These are phyloP conservation scores for Gandaritis pyraliata DNA, from an alignment of 2,888 invertebrate genomes.

Conservation along the genomic window DNA sequence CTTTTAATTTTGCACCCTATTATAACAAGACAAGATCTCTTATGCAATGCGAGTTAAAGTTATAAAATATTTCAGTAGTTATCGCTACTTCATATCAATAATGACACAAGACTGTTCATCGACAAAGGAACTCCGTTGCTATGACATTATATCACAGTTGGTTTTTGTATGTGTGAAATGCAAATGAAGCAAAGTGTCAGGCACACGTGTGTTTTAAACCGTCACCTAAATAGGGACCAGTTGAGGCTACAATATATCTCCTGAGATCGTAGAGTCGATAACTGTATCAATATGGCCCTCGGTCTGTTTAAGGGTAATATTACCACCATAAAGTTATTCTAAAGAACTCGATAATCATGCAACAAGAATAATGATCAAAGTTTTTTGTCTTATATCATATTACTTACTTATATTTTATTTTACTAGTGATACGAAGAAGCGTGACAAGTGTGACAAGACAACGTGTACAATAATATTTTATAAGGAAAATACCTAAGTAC, in stretches of 20 bases:
- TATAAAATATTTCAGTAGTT: constrained; percentile 64
- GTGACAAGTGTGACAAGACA: too few species aligned
- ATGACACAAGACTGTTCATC: constrained; percentile 49
- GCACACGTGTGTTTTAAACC: constrained; percentile 78
- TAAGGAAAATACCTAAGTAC: too few species aligned
- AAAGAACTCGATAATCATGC: constrained; percentile 3
- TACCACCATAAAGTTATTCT: constrained; percentile 12
- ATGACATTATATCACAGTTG: constrained; percentile 35
- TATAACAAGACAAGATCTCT: constrained; percentile 39
- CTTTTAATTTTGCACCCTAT: constrained; percentile 47
- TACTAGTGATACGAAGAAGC: too few species aligned
- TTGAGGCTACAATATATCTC: constrained; percentile 66
- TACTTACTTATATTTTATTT: too few species aligned
- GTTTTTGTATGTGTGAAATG: constrained; percentile 47
- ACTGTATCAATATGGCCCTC: constrained; percentile 61
- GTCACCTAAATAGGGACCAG: constrained; percentile 78
- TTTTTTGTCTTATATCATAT: too few species aligned
- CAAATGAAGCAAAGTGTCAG: constrained; percentile 61
- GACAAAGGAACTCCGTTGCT: constrained; percentile 45
- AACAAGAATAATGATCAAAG: neutral
- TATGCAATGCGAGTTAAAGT: constrained; percentile 45
- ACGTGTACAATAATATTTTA: too few species aligned
- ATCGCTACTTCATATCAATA: constrained; percentile 54
- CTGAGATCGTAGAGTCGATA: constrained; percentile 73
- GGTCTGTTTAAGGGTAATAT: constrained; percentile 53